These are phyloP conservation scores for Periophthalmus magnuspinnatus DNA, from an alignment of 2,797 vertebrate genomes.

Conservation along the genomic window DNA sequence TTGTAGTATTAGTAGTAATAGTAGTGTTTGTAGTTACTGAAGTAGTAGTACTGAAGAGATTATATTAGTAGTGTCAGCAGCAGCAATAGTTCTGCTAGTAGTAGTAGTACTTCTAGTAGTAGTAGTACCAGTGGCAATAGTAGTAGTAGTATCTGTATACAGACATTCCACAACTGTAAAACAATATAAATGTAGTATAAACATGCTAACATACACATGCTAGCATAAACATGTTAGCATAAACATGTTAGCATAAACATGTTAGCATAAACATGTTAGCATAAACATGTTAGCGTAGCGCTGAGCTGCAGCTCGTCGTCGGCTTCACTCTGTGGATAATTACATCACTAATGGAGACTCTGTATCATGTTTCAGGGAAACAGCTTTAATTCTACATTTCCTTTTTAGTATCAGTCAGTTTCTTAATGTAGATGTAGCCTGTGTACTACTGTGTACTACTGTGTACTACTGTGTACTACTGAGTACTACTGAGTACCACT, in stretches of 20 bases:
- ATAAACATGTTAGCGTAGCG: too few species aligned
- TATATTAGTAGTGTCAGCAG: too few species aligned
- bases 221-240: neutral
- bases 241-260: too few species aligned
- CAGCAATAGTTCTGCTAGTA: too few species aligned
- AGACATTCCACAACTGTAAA: too few species aligned
- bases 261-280: neutral
- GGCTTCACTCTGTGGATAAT: conserved; percentile 1
- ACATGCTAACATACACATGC: neutral
- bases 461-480: neutral
- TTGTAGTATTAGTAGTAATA: too few species aligned
- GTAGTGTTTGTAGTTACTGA: too few species aligned
- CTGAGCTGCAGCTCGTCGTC: neutral
- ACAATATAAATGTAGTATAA: neutral
- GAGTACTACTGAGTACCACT: neutral
- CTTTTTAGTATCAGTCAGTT: conserved; percentile 6
- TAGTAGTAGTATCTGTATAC: too few species aligned
- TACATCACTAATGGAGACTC: conserved; percentile 2
- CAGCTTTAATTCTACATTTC: neutral
- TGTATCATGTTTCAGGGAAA: conserved; percentile 1
- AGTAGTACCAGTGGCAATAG: too few species aligned
- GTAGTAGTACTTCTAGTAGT: too few species aligned
- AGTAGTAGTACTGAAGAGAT: too few species aligned
- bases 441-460: too few species aligned
- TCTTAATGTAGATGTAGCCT: conserved; percentile 1